Percentiles rank a stretch among this genome's conserved stretches.
These are phyloP conservation scores for Fopius arisanus DNA, from an alignment of 1,140 invertebrate genomes.

Conservation along the genomic window DNA sequence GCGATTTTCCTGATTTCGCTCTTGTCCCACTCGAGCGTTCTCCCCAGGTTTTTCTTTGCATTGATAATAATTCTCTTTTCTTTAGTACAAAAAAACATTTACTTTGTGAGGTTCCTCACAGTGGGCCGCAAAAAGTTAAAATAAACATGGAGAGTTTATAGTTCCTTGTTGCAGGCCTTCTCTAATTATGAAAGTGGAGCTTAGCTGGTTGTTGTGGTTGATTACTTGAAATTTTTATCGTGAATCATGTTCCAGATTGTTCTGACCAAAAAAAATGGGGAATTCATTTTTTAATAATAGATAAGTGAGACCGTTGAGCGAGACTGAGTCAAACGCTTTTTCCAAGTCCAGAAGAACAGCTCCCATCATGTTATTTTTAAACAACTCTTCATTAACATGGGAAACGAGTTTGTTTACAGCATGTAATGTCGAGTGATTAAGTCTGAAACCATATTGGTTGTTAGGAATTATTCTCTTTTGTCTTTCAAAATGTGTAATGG, in stretches of 20 bases:
- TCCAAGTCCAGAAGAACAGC: slow-evolving; percentile 23
- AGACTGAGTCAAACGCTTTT: slow-evolving; percentile 34
- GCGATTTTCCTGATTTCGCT: too few relatives aligned
- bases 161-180: too few relatives aligned
- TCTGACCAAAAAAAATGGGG: neutral
- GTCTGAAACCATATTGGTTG: slow-evolving; percentile 12
- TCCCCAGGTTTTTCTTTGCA: too few relatives aligned
- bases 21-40: too few relatives aligned
- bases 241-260: slow-evolving; percentile 17
- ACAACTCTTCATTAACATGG: neutral
- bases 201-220: too few relatives aligned
- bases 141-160: too few relatives aligned
- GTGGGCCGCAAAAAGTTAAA: too few relatives aligned
- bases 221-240: neutral
- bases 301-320: slow-evolving; percentile 35
- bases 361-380: slow-evolving; percentile 8
- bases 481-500: neutral
- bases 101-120: too few relatives aligned
- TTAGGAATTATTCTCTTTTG: slow-evolving; percentile 17
- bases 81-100: too few relatives aligned
- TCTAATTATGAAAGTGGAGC: too few relatives aligned
- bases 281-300: slow-evolving; percentile 32
- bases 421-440: slow-evolving; percentile 10
- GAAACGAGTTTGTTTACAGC: slow-evolving; percentile 21
- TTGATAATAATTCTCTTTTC: too few relatives aligned